Conservation (phyloP, 1,140 invertebrate genomes). For the Mycetomoellerius zeteki region DNA sequence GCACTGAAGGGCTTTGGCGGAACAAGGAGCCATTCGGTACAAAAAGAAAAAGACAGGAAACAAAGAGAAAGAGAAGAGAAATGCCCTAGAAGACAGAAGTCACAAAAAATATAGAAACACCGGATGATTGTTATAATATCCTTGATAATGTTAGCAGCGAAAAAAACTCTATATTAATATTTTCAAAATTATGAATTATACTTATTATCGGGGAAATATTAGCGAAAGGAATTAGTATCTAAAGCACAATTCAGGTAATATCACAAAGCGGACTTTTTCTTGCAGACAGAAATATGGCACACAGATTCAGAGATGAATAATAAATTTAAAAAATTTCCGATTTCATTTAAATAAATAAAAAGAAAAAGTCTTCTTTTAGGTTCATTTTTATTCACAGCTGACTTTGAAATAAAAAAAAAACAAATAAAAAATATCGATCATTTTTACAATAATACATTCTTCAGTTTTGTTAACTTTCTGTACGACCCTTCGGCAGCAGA, state of each 20-base stretch:
- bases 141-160: no score
- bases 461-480: not conserved
- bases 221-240: not conserved
- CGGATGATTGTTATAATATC: constrained; percentile 12
- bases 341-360: not conserved
- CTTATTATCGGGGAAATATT: not conserved
- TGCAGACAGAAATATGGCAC: not conserved
- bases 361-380: not conserved
- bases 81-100: constrained; percentile 6
- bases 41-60: not conserved
- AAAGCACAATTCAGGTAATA: not conserved
- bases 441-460: not conserved
- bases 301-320: not conserved
- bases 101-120: constrained; percentile 10
- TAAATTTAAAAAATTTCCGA: not conserved
- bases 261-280: not conserved
- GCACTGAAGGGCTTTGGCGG: not conserved
- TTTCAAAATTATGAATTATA: not conserved
- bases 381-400: no score
- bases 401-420: no score
- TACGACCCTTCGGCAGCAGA: constrained; percentile 41
- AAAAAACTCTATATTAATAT: not conserved
- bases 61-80: constrained; percentile 6
- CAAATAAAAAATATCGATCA: no score
- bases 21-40: constrained; percentile 2